phyloP scores from a whole-genome alignment of 2,113 vertebrate genomes.

The Sminthopsis crassicaudata region DNA sequence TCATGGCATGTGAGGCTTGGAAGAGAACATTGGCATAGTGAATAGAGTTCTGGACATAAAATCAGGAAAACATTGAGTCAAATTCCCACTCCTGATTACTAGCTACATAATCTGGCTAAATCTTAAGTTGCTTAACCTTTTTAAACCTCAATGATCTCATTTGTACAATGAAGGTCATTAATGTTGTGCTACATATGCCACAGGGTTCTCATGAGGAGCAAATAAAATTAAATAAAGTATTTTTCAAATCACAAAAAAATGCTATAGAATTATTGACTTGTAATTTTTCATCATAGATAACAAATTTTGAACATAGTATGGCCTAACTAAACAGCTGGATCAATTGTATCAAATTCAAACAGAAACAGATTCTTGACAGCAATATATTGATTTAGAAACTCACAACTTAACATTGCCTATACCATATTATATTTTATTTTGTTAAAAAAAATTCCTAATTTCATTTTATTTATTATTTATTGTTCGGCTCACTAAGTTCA shows the following conservation, averaged over 20 bases:
- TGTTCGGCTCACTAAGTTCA: background rate
- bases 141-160: background rate
- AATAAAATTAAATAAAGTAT: background rate
- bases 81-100: background rate
- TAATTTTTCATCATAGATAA: background rate
- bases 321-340: background rate
- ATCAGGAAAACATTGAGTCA: background rate
- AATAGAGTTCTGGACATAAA: background rate
- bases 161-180: background rate
- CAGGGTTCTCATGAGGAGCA: background rate
- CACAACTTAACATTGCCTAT: background rate
- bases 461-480: background rate
- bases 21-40: background rate
- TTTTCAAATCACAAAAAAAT: background rate
- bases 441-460: background rate
- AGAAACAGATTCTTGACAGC: background rate
- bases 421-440: background rate
- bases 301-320: background rate
- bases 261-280: background rate
- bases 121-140: background rate
- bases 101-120: background rate
- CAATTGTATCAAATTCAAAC: background rate
- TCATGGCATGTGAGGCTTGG: background rate
- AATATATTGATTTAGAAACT: background rate
- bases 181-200: background rate